These are phyloP conservation scores for Blastomussa wellsi DNA, from an alignment of 92 coral and sea anemone genomes.

Conservation along the genomic window DNA sequence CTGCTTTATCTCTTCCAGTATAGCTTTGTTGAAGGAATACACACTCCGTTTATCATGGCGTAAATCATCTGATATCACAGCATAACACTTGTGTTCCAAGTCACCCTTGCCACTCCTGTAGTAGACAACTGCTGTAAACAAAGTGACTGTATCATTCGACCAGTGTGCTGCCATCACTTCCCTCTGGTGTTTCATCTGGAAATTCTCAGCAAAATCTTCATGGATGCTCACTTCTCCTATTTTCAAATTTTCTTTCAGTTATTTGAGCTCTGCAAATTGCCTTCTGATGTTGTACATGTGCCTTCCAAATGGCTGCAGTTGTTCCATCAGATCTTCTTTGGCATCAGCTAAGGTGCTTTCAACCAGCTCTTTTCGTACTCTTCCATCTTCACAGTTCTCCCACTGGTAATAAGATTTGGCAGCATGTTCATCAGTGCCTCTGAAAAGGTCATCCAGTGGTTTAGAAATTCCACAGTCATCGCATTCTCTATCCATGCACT, in stretches of 20 bases:
- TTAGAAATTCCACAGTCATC: slow-evolving; percentile 56
- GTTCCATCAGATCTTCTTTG: slow-evolving; percentile 47
- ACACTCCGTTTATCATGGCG: slow-evolving; percentile 49
- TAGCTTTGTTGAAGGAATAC: slow-evolving; percentile 48
- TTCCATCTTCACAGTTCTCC: slow-evolving; percentile 40
- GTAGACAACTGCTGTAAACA: slow-evolving; percentile 70
- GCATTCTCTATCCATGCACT: slow-evolving; percentile 59
- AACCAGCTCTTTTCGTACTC: slow-evolving; percentile 12
- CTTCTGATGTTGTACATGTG: slow-evolving; percentile 51
- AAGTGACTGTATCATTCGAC: slow-evolving; percentile 52
- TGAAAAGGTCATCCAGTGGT: slow-evolving; percentile 35
- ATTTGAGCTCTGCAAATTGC: slow-evolving; percentile 45
- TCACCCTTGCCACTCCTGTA: slow-evolving; percentile 35
- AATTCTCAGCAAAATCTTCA: slow-evolving; percentile 54
- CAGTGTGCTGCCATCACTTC: slow-evolving; percentile 69
- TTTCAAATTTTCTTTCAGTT: slow-evolving; percentile 37
- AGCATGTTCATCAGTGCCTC: slow-evolving; percentile 25
- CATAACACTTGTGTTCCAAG: slow-evolving; percentile 52
- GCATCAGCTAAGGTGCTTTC: slow-evolving; percentile 49
- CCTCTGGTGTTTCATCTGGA: slow-evolving; percentile 57
- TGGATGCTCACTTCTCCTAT: slow-evolving; percentile 49
- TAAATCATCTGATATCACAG: slow-evolving; percentile 47
- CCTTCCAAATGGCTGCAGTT: slow-evolving; percentile 60
- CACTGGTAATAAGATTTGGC: slow-evolving; percentile 56
- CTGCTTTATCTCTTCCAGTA: slow-evolving; percentile 28